Percentiles rank a stretch among this genome's conserved stretches.
These are phyloP conservation scores for Eclectus roratus DNA, from an alignment of 2,113 vertebrate genomes.

Conservation along the genomic window DNA sequence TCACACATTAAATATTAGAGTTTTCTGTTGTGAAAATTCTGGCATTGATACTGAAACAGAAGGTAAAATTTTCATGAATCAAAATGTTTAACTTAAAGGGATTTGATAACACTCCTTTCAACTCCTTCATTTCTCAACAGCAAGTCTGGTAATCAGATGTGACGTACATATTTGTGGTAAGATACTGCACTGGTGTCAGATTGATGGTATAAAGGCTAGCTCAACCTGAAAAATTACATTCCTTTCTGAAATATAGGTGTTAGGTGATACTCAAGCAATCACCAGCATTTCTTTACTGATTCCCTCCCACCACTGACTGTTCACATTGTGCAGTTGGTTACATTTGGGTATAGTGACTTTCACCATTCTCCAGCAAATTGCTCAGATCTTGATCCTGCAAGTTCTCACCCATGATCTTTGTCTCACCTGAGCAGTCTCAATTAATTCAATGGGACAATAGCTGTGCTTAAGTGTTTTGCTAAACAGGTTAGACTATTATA, in stretches of 20 bases:
- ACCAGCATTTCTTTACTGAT: not conserved
- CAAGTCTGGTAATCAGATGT: not conserved
- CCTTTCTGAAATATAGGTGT: not conserved
- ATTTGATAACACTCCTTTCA: not conserved
- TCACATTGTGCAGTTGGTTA: not conserved
- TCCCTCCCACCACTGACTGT: not conserved
- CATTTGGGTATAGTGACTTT: not conserved
- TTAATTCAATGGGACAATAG: not conserved
- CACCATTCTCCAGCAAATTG: not conserved
- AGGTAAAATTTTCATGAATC: not conserved
- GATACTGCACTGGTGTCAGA: not conserved
- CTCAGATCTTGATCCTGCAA: not conserved
- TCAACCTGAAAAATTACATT: slow-evolving; percentile 57
- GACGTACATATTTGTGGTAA: not conserved
- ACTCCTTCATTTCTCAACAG: not conserved
- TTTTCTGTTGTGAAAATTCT: not conserved
- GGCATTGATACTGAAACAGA: not conserved
- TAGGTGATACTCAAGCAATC: not conserved
- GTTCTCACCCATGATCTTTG: not conserved
- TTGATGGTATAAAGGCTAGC: not conserved
- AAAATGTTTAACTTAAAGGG: not conserved
- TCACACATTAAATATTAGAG: not conserved
- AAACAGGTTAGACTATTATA: not conserved
- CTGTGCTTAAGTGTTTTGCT: not conserved
- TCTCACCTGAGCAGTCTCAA: not conserved